Evolutionary conservation across 1,140 invertebrate species (phyloP), one percentile per base, ranked within the genome.

Genomic region (Drosophila equinoxialis): DNA sequence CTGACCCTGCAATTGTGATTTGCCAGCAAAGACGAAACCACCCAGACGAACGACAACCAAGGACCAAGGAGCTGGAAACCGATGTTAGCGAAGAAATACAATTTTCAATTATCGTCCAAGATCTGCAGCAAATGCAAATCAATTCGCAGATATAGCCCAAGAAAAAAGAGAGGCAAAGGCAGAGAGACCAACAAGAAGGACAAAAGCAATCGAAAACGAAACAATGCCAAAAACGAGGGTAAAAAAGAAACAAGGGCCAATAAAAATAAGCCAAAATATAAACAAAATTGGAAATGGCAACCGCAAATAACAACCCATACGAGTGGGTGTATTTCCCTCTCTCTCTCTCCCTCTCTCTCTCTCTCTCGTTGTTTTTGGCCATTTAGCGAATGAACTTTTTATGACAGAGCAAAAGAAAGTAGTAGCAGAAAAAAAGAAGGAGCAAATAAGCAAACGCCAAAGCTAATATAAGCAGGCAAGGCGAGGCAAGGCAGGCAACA

Each of bases 231-330:
- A 63, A 82, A 17, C 45, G 17, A 51, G 45, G 45, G 45, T 51
- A 51, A 45, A 14, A 51, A 51, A 8, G 20, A 51, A 10, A 20
- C 68, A 82, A 65, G 61, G 65, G 74, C 79, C 71, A 82, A 82
- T 82, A 82, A 82, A 82, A 82, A 82, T 82, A 78, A 82, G 74
- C 79, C 74, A 82, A 82, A 78, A 82, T 82, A 78, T 82, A 82
- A 82, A 82, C 79, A 82, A 82, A 82, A 82, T 82, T 82, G 71
- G 74, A 48, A 64, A 51, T 72, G 61, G 66, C 55, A 82, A 82
- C 79, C 79, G 67, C 79, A 82, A 63, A 69, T 51, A 62, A 48
- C 45, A 66, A 42, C 41, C 30, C 33, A 37, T 51, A 51, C 45
- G 45, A 51, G 45, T 51, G 45, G 45, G 45, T 23, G 45, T 51